phyloP scores from a whole-genome alignment of 2,113 vertebrate species.

The Thamnaconus septentrionalis region DNA sequence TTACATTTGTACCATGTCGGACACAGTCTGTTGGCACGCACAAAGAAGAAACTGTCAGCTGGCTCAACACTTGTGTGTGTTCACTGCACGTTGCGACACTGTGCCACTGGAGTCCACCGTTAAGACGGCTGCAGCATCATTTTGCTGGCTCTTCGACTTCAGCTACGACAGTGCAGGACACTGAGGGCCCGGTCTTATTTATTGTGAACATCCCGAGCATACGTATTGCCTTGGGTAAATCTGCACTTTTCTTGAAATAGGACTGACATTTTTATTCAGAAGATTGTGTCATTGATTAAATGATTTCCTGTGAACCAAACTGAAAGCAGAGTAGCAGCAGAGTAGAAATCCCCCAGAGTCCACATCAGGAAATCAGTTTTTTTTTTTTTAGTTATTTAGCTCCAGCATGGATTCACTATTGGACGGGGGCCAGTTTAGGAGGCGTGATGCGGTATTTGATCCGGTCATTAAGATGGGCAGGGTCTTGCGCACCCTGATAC shows the following conservation, averaged over 20 bases:
- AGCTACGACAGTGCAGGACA: not conserved
- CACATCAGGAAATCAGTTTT: conserved; percentile 44
- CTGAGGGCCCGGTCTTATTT: not conserved
- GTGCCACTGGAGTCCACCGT: no score
- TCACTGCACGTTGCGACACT: no score
- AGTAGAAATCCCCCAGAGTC: conserved; percentile 20
- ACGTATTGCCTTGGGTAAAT: no score
- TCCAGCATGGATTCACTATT: conserved; percentile 46
- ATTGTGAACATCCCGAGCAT: not conserved
- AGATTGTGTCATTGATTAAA: conserved; percentile 11
- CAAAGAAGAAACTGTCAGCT: no score
- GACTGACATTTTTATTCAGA: conserved; percentile 7
- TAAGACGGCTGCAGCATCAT: no score
- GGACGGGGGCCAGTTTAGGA: conserved; percentile 38
- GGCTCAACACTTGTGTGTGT: no score
- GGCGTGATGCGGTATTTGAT: conserved; percentile 71
- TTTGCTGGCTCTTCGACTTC: no score
- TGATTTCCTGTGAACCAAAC: conserved; percentile 34
- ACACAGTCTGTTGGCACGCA: no score
- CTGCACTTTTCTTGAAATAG: conserved; percentile 3
- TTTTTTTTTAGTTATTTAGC: conserved; percentile 50
- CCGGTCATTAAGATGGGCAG: conserved; percentile 69
- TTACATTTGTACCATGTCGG: no score
- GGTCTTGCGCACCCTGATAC: conserved; percentile 54
- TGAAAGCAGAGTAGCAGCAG: conserved; percentile 2